phyloP scores from a whole-genome alignment of 2,113 vertebrate species.

The Arizona elegans region DNA sequence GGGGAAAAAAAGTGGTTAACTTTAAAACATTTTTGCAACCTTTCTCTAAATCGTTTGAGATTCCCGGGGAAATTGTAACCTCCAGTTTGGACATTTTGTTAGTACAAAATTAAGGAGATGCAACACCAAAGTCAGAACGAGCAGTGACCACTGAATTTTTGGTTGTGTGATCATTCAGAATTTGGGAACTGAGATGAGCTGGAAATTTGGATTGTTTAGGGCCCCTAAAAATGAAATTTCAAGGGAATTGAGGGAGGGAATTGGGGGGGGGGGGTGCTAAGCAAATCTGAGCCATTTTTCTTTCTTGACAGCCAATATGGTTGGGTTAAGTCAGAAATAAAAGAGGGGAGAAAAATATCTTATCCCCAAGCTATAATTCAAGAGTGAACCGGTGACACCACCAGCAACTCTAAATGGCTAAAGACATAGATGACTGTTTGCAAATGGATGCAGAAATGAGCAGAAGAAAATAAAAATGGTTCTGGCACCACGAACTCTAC shows the following conservation, averaged over 20 bases:
- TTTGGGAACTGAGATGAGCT: background rate
- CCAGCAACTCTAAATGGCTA: background rate
- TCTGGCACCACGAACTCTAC: background rate
- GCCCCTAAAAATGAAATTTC: background rate
- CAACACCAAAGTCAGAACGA: background rate
- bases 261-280: background rate
- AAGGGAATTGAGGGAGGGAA: background rate
- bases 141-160: background rate
- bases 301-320: background rate
- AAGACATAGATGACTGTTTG: background rate
- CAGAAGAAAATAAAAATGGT: too few species aligned
- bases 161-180: background rate
- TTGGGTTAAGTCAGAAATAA: background rate
- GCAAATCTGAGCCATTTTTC: background rate
- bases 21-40: background rate
- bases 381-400: background rate
- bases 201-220: background rate
- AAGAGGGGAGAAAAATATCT: background rate
- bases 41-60: background rate
- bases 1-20: background rate
- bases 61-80: background rate
- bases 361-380: background rate
- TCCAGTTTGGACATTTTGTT: too few species aligned
- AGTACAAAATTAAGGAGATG: too few species aligned
- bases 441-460: background rate